phyloP scores from a whole-genome alignment of 2,888 invertebrate species.

The Tiphia femorata region DNA sequence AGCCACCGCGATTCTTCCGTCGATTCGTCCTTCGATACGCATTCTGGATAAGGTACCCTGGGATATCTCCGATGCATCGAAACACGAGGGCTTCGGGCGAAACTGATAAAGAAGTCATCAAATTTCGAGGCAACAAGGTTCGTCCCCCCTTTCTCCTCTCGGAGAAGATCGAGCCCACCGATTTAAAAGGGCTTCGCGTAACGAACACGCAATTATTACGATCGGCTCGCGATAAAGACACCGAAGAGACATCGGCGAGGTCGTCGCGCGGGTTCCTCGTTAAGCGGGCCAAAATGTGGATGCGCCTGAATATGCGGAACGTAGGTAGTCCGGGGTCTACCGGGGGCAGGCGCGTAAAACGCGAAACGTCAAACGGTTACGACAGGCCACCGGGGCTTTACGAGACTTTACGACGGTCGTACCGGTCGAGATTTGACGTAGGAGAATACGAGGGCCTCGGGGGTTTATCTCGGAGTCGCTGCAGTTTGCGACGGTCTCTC shows the following conservation, averaged over 20 bases:
- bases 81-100: too few relatives aligned
- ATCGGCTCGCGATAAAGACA: background rate
- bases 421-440: conserved; percentile 35
- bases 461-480: conserved; percentile 35
- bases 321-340: conserved; percentile 9
- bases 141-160: too few relatives aligned
- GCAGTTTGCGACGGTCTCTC: conserved; percentile 23
- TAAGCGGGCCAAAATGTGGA: conserved; percentile 15
- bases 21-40: too few relatives aligned
- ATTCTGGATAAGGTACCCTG: too few relatives aligned
- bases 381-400: conserved; percentile 28
- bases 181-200: too few relatives aligned
- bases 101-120: too few relatives aligned
- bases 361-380: conserved; percentile 40
- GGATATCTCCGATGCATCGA: too few relatives aligned
- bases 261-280: background rate
- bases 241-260: background rate
- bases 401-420: conserved; percentile 34
- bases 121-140: too few relatives aligned
- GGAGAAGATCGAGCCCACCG: too few relatives aligned
- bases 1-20: too few relatives aligned
- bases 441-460: conserved; percentile 28
- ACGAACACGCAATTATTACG: background rate
- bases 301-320: conserved; percentile 25
- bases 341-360: conserved; percentile 31